phyloP scores from a whole-genome alignment of 2,888 invertebrate genomes.

The Apomyelois bistriatella region DNA sequence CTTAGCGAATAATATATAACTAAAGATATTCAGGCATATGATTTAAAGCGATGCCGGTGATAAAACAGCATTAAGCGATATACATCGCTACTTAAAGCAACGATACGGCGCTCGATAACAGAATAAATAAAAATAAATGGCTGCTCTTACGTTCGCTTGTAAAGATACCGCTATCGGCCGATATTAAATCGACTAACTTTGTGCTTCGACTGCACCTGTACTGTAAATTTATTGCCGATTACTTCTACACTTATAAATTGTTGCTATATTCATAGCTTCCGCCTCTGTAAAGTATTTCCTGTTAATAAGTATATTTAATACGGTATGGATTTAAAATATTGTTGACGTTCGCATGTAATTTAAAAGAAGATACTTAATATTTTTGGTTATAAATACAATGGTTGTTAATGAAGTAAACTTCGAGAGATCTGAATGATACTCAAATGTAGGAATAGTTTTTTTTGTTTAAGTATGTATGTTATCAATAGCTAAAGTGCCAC shows the following conservation, averaged over 20 bases:
- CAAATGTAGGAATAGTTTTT: too few relatives aligned
- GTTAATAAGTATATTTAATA: too few relatives aligned
- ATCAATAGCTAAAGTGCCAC: slow-evolving; percentile 35
- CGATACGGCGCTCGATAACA: slow-evolving; percentile 56
- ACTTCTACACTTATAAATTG: too few relatives aligned
- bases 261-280: too few relatives aligned
- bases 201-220: slow-evolving; percentile 1
- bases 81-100: slow-evolving; percentile 66
- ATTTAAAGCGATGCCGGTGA: slow-evolving; percentile 58
- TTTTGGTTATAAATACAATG: too few relatives aligned
- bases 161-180: slow-evolving; percentile 64
- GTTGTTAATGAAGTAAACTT: too few relatives aligned
- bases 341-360: too few relatives aligned
- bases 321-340: too few relatives aligned
- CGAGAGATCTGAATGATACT: too few relatives aligned
- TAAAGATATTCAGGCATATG: slow-evolving; percentile 46
- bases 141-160: slow-evolving; percentile 53
- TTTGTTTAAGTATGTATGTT: too few relatives aligned
- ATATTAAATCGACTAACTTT: slow-evolving; percentile 38
- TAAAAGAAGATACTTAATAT: too few relatives aligned
- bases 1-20: slow-evolving; percentile 42
- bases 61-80: slow-evolving; percentile 64
- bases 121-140: slow-evolving; percentile 72
- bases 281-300: too few relatives aligned
- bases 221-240: not conserved